Conservation (phyloP, 2,113 vertebrate species). For the Seriola dumerili region DNA sequence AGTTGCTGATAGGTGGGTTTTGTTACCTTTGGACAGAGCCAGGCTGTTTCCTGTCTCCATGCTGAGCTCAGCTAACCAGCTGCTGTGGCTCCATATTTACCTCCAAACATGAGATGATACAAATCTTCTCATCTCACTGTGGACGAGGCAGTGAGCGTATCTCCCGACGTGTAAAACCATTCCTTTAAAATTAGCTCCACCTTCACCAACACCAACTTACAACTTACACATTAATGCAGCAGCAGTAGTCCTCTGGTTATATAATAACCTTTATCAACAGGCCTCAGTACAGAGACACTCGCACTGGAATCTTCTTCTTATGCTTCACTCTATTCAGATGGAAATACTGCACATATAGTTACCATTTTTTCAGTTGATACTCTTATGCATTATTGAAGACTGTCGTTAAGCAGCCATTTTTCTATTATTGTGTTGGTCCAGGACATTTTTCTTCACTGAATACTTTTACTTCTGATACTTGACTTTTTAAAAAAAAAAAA, state of each 20-base stretch:
- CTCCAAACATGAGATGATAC: neutral
- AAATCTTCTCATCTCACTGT: neutral
- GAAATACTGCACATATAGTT: neutral
- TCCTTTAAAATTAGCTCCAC: neutral
- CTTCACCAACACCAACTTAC: neutral
- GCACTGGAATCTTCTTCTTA: too few relatives aligned
- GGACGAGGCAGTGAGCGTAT: neutral
- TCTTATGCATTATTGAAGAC: neutral
- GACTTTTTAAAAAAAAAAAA: too few relatives aligned
- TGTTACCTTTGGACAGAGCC: neutral
- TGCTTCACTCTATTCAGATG: neutral
- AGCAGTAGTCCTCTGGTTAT: neutral
- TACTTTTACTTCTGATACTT: too few relatives aligned
- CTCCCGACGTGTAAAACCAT: neutral
- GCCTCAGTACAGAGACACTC: neutral
- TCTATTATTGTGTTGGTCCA: too few relatives aligned
- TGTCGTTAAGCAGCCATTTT: too few relatives aligned
- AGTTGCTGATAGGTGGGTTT: neutral
- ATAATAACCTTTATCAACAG: neutral
- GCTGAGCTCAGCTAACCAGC: neutral
- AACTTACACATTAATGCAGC: neutral
- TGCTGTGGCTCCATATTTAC: neutral
- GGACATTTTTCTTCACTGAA: too few relatives aligned
- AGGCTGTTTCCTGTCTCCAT: neutral
- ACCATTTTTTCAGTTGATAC: too few relatives aligned